Evolutionary conservation across 1,140 invertebrate species (phyloP).

Genomic region (Brachionus sp.): DNA sequence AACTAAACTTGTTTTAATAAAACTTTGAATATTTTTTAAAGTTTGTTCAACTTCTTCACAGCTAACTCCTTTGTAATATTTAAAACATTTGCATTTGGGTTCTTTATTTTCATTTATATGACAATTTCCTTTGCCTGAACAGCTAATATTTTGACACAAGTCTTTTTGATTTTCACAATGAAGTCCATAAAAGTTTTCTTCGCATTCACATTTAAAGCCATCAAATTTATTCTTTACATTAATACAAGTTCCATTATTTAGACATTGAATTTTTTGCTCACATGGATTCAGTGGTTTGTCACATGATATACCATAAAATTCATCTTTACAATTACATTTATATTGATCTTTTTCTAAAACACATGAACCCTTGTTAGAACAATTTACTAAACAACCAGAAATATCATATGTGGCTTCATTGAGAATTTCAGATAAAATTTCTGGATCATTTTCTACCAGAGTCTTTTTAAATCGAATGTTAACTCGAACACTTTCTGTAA

Average conservation of each 20-base stretch:
- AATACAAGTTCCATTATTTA: conserved; percentile 1
- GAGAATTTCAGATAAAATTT: background rate
- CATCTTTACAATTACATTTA: background rate
- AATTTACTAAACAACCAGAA: background rate
- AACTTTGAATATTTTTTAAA: background rate
- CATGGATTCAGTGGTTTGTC: background rate
- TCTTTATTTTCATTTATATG: background rate
- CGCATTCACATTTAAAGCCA: background rate
- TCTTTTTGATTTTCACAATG: background rate
- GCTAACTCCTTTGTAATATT: background rate
- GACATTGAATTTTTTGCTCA: background rate
- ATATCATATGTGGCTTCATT: background rate
- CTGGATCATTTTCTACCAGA: background rate
- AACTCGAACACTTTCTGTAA: too few species aligned
- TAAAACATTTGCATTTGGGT: conserved; percentile 11
- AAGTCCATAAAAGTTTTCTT: background rate
- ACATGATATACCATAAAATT: conserved; percentile 8
- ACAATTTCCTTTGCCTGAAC: conserved; percentile 13
- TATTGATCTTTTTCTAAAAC: background rate
- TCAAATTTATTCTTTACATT: background rate
- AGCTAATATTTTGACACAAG: background rate
- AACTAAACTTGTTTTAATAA: background rate
- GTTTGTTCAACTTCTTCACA: background rate
- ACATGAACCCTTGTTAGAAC: background rate
- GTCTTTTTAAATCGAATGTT: too few species aligned